These are phyloP conservation scores for Drosophila novamexicana DNA, from an alignment of 1,140 invertebrate species.

Conservation along the genomic window DNA sequence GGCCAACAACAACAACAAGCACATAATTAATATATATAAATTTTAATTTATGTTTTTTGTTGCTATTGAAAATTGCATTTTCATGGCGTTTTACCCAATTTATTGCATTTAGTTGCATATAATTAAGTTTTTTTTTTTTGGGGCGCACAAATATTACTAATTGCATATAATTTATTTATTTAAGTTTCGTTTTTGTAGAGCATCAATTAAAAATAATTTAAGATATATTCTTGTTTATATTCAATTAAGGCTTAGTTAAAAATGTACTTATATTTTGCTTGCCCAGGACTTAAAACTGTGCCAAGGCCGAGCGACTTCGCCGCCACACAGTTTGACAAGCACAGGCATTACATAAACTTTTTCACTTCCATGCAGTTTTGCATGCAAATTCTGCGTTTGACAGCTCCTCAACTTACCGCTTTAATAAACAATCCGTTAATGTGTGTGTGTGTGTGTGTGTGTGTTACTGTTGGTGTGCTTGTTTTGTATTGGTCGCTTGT, in stretches of 20 bases:
- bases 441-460: slow-evolving; percentile 1
- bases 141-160: not conserved
- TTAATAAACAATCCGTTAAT: slow-evolving; percentile 37
- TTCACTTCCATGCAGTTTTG: slow-evolving; percentile 37
- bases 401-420: slow-evolving; percentile 41
- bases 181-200: not conserved
- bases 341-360: slow-evolving; percentile 31
- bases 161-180: not conserved
- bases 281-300: slow-evolving; percentile 40
- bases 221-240: not conserved
- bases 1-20: slow-evolving; percentile 26
- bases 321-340: slow-evolving; percentile 39
- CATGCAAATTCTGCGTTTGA: slow-evolving; percentile 17
- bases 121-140: slow-evolving; percentile 9
- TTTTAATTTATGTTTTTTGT: not conserved
- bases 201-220: not conserved
- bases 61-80: slow-evolving; percentile 28
- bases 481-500: slow-evolving; percentile 17
- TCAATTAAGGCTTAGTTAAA: not conserved
- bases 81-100: slow-evolving; percentile 15
- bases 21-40: slow-evolving; percentile 45
- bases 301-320: slow-evolving; percentile 47
- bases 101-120: slow-evolving; percentile 10
- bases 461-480: not conserved
- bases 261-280: not conserved